Conservation (phyloP, 2,797 vertebrate species). For the Nasua narica region DNA sequence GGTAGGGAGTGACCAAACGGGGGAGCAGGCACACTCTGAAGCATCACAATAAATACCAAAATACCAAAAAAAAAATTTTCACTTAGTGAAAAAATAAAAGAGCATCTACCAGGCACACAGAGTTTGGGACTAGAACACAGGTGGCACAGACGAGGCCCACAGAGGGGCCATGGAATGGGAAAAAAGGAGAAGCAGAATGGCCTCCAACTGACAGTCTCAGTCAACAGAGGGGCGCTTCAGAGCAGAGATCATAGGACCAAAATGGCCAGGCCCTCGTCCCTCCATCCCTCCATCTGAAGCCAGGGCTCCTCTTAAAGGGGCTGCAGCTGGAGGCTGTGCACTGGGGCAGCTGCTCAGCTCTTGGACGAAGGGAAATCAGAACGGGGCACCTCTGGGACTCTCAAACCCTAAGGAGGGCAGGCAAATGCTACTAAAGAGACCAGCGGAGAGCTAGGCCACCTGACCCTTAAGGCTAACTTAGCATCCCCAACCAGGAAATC, state of each 20-base stretch:
- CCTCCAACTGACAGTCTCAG: fast-evolving
- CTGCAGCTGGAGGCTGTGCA: background rate
- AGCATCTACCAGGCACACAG: background rate
- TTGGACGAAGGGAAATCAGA: background rate
- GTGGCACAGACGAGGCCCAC: no score
- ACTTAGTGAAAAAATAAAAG: background rate
- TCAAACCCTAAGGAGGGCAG: background rate
- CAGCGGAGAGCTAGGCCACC: background rate
- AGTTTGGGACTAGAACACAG: background rate
- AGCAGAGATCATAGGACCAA: background rate
- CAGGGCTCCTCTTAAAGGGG: background rate
- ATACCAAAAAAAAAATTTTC: background rate
- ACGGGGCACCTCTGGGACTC: background rate
- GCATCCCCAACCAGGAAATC: background rate
- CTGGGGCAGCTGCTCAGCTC: background rate
- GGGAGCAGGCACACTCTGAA: background rate
- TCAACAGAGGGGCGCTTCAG: fast-evolving
- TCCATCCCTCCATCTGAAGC: background rate
- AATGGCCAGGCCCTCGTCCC: background rate
- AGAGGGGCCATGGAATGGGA: background rate
- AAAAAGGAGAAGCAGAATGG: background rate
- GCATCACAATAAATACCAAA: background rate
- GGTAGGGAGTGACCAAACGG: fast-evolving
- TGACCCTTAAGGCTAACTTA: fast-evolving
- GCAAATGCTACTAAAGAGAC: background rate